Conservation (phyloP, 2,113 vertebrate genomes). For the Microtus oregoni region DNA sequence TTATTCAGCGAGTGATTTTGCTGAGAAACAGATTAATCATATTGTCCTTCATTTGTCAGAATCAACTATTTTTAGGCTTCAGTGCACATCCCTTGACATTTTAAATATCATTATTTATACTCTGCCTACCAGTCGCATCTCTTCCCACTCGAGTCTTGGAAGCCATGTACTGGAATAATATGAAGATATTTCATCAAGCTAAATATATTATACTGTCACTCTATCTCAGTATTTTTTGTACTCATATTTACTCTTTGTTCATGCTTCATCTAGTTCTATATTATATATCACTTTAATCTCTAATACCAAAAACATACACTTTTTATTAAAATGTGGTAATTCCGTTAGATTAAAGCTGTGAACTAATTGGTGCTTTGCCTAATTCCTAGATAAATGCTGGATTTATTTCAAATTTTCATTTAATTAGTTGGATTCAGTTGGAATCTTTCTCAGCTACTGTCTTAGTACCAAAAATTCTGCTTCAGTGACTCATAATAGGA, state of each 20-base stretch:
- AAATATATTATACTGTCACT: not conserved
- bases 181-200: not conserved
- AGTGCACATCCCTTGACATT: not conserved
- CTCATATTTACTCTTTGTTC: not conserved
- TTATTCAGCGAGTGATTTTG: not conserved
- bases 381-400: not conserved
- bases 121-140: not conserved
- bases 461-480: not conserved
- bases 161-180: not conserved
- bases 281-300: not conserved
- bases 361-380: not conserved
- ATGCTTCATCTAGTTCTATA: not conserved
- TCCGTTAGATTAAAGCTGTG: not conserved
- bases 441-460: not conserved
- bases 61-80: not conserved
- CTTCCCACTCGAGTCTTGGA: not conserved
- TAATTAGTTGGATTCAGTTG: not conserved
- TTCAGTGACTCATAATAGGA: not conserved
- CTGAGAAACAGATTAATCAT: not conserved
- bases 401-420: not conserved
- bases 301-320: not conserved
- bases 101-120: constrained; percentile 20
- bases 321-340: not conserved
- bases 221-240: not conserved
- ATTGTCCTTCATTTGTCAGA: not conserved